These are phyloP conservation scores for Drosophila obscura DNA, from an alignment of 1,140 invertebrate species.

Conservation along the genomic window DNA sequence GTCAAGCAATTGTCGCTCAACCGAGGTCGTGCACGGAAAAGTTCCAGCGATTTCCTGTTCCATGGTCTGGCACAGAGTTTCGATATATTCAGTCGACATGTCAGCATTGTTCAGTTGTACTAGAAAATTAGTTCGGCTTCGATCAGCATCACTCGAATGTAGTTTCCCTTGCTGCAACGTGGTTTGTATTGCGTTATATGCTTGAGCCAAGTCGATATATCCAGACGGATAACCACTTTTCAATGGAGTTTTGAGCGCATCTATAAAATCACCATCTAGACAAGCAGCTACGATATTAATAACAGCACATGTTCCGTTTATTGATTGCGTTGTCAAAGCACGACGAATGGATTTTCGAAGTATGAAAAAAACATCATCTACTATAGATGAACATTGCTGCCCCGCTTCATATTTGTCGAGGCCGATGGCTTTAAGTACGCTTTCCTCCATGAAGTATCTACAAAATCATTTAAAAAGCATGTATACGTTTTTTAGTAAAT, in stretches of 20 bases:
- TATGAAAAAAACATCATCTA: conserved; percentile 99
- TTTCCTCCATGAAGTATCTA: conserved; percentile 97
- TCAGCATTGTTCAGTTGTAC: conserved; percentile 96
- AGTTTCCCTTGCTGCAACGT: conserved; percentile 93
- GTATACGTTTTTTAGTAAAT: background rate
- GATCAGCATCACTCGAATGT: conserved; percentile 92
- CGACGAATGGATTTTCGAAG: conserved; percentile 97
- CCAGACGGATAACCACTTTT: conserved; percentile 93
- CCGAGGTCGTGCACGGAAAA: conserved; percentile 86
- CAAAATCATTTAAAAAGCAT: background rate
- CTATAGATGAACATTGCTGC: conserved; percentile 94
- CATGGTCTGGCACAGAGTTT: conserved; percentile 90
- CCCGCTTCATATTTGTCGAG: conserved; percentile 91
- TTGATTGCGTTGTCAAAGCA: conserved; percentile 93
- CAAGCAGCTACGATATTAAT: conserved; percentile 96
- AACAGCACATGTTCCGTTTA: conserved; percentile 98
- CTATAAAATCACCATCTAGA: conserved; percentile 94
- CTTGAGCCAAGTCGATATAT: conserved; percentile 92
- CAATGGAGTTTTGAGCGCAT: conserved; percentile 90
- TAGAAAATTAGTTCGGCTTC: conserved; percentile 85
- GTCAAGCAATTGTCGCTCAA: conserved; percentile 89
- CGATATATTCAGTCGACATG: conserved; percentile 94
- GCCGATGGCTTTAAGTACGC: conserved; percentile 95
- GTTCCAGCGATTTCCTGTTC: conserved; percentile 88
- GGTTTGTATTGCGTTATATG: conserved; percentile 91